These are phyloP conservation scores for Lottia scabra DNA, from an alignment of 2,888 invertebrate species.

Conservation along the genomic window DNA sequence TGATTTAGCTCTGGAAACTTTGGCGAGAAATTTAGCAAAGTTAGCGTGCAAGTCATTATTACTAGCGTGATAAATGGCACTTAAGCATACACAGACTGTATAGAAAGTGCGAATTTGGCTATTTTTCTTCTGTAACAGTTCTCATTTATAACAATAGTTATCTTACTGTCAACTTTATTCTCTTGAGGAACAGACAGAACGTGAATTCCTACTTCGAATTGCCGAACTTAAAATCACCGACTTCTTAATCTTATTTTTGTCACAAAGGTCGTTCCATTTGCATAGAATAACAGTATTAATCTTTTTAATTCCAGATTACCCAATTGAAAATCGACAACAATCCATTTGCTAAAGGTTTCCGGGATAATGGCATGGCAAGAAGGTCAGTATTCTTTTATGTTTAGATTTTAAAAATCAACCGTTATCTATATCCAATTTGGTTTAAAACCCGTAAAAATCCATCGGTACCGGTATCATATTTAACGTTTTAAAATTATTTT, in stretches of 20 bases:
- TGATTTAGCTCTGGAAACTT: slow-evolving; percentile 4
- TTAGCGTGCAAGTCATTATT: slow-evolving; percentile 11
- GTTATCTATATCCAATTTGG: neutral
- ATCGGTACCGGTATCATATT: too few relatives aligned
- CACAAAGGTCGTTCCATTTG: too few relatives aligned
- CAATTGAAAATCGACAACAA: slow-evolving; percentile 71
- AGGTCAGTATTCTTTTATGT: slow-evolving; percentile 49
- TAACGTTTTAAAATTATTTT: slow-evolving; percentile 16
- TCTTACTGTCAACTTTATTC: neutral
- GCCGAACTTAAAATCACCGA: neutral
- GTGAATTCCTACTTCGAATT: neutral
- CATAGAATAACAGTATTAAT: neutral
- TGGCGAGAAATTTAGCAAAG: slow-evolving; percentile 12
- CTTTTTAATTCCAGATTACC: slow-evolving; percentile 66
- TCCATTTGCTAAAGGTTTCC: slow-evolving; percentile 72
- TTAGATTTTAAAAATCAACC: neutral
- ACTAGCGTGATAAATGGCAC: slow-evolving; percentile 1
- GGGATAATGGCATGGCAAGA: slow-evolving; percentile 76
- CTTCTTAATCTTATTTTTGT: too few relatives aligned
- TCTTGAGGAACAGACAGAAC: too few relatives aligned
- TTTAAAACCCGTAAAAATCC: neutral
- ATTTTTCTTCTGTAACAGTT: slow-evolving; percentile 1
- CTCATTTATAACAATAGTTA: neutral
- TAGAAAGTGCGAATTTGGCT: slow-evolving; percentile 1
- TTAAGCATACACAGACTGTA: neutral